Base-by-base conservation (phyloP, 1,140 invertebrate genomes). In the Heliconius hewitsoni region DNA sequence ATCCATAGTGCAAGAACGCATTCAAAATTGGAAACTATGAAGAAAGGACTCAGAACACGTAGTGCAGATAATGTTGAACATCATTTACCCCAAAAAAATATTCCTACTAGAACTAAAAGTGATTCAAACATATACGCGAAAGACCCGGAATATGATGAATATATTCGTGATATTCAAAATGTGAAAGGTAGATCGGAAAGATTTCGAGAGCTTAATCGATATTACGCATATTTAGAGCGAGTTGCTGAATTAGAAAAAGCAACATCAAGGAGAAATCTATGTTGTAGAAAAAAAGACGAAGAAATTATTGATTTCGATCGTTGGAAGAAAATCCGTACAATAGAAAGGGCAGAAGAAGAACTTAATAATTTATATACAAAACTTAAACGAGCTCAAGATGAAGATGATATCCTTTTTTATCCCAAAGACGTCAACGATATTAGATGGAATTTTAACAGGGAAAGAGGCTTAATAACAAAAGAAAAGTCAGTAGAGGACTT, bases 401-500 rank as follows among this genome's bases (percentile, higher is more conserved):
- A 98, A 85, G 97, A 98, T 78, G 97, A 98, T 89, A 97, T 99
- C 84, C 93, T 98, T 30, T 98, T 97, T 91, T 96, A 96, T 71
- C 96, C 97, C 1, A 96, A 96, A 84, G 97, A 97, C 84, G 86
- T 96, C 0, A 96, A 96, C 82, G 96, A 96, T 30, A 95, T 96
- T 42, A 96, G 96, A 83, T 98, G 97, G 97, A 95, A 96, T 87
- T 92, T 95, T 77, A 95, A 96, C 80, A 96, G 96, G 34, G 98
- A 99, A 85, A 95, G 96, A 70, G 97, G 97, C 0, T 92, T 99
- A 71, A 95, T 96, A 87, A 96, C 96, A 60, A 98, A 98, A 90
- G 97, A 98, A 87, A 97, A 97, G 88, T 98, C 98, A 0, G 97
- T 98, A 0, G 97, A 98, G 90, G 97, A 98, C 93, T 95, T 99